These are phyloP conservation scores for Stegostoma tigrinum DNA, from an alignment of 2,113 vertebrate species.

Conservation along the genomic window DNA sequence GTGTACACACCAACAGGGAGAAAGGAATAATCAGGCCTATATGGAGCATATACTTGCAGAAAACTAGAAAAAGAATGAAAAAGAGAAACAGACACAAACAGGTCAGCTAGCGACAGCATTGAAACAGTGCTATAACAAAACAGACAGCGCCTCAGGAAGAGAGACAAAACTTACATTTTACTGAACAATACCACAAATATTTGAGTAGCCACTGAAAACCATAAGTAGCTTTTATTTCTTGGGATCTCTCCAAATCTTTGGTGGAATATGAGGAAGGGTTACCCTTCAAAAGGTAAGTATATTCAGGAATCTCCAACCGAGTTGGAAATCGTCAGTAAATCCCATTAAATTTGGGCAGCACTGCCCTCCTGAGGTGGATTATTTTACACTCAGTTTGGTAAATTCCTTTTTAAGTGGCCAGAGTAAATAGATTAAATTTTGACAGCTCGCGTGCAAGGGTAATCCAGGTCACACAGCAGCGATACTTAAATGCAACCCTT, in stretches of 20 bases:
- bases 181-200: background rate
- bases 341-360: background rate
- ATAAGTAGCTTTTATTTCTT: background rate
- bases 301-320: background rate
- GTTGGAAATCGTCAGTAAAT: background rate
- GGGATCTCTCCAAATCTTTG: background rate
- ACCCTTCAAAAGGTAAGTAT: background rate
- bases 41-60: background rate
- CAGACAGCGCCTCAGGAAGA: background rate
- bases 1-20: too few species aligned
- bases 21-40: background rate
- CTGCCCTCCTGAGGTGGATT: conserved; percentile 3
- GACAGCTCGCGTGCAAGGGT: background rate
- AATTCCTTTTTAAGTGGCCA: background rate
- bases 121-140: background rate
- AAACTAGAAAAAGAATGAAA: background rate
- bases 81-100: background rate
- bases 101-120: background rate
- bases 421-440: background rate
- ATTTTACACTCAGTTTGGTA: background rate
- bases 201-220: background rate
- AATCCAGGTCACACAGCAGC: background rate
- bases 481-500: background rate
- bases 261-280: background rate
- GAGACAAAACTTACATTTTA: background rate